phyloP scores from a whole-genome alignment of 2,888 invertebrate genomes.

The Limnephilus auricula region DNA sequence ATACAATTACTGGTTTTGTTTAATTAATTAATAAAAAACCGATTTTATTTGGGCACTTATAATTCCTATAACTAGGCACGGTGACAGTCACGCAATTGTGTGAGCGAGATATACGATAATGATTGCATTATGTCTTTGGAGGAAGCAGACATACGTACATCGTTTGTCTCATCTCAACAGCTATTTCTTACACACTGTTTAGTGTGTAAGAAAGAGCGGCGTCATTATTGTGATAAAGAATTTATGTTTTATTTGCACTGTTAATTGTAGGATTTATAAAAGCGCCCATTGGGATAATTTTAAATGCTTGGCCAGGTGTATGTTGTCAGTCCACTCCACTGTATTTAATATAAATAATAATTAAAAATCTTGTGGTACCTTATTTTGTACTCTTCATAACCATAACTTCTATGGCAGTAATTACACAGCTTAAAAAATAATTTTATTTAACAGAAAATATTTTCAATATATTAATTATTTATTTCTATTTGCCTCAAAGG shows the following conservation, averaged over 20 bases:
- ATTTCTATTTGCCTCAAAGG: background rate
- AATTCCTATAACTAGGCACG: too few species aligned
- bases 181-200: too few species aligned
- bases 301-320: background rate
- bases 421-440: background rate
- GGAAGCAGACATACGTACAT: too few species aligned
- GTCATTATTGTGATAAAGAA: too few species aligned
- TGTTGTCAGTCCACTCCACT: background rate
- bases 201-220: too few species aligned
- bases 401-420: background rate
- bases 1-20: background rate
- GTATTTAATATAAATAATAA: background rate
- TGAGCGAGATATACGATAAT: too few species aligned
- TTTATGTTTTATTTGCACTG: too few species aligned
- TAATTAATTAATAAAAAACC: background rate
- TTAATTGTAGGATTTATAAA: too few species aligned
- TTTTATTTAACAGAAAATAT: background rate
- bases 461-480: background rate
- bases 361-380: background rate
- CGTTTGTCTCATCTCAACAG: too few species aligned
- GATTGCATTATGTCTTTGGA: too few species aligned
- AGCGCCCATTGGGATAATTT: background rate
- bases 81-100: too few species aligned
- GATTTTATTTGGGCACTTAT: too few species aligned
- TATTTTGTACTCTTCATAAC: background rate